Conservation (phyloP, 2,888 invertebrate genomes). For the Nephrocerus scutellatus region DNA sequence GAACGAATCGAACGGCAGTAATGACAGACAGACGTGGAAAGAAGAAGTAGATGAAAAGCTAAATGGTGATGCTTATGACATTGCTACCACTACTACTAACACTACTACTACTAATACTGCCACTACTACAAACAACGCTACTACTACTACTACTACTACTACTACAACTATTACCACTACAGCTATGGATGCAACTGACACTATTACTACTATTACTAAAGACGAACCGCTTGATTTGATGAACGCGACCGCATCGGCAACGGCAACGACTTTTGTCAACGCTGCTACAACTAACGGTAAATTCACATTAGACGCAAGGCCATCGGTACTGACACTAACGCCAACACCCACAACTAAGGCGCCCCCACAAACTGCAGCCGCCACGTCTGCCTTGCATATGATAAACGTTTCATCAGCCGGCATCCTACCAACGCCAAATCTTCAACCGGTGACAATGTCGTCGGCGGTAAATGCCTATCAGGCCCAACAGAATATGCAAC, state of each 20-base stretch:
- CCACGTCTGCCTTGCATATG: slow-evolving; percentile 4
- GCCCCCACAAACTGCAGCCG: slow-evolving; percentile 3
- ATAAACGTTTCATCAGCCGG: background rate
- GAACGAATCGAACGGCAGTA: too few species aligned
- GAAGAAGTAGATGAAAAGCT: too few species aligned
- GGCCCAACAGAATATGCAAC: slow-evolving; percentile 28
- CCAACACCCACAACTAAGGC: slow-evolving; percentile 11
- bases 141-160: slow-evolving; percentile 15
- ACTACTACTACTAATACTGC: slow-evolving; percentile 12
- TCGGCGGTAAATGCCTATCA: slow-evolving; percentile 26
- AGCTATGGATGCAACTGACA: too few species aligned
- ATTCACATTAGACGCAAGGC: slow-evolving; percentile 23
- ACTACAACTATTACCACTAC: too few species aligned
- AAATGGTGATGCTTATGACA: slow-evolving; percentile 20
- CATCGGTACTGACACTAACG: slow-evolving; percentile 19
- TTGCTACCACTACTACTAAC: slow-evolving; percentile 11
- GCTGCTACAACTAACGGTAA: too few species aligned
- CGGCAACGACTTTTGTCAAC: slow-evolving; percentile 34
- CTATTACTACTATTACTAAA: background rate
- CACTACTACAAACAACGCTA: slow-evolving; percentile 17
- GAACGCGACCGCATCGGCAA: too few species aligned
- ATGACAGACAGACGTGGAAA: too few species aligned
- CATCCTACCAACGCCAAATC: slow-evolving; percentile 8
- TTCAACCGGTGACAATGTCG: slow-evolving; percentile 13
- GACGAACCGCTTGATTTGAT: too few species aligned